A percentile compares a stretch with the other conserved stretches of the same genome.
Conservation (phyloP, 1,140 invertebrate species). For the Anastrepha ludens region DNA sequence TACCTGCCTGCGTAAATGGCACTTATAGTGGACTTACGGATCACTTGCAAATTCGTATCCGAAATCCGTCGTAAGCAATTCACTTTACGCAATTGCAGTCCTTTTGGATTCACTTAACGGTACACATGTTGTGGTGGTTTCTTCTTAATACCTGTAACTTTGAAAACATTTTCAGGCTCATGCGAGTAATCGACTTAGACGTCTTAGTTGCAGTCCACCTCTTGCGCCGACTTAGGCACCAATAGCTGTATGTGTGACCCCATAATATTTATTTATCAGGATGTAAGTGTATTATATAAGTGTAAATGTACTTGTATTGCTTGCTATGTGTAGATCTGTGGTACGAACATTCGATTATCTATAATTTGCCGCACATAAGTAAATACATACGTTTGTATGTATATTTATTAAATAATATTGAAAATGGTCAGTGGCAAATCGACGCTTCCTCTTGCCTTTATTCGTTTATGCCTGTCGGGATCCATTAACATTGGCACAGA, state of each 20-base stretch:
- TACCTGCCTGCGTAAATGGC: neutral
- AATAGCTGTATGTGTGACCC: neutral
- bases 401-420: neutral
- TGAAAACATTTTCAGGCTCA: neutral
- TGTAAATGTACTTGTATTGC: too few species aligned
- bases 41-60: neutral
- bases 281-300: neutral
- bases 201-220: neutral
- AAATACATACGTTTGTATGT: neutral
- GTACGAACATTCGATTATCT: neutral
- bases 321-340: neutral
- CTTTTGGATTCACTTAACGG: constrained; percentile 19
- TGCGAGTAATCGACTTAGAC: neutral
- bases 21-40: neutral
- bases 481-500: constrained; percentile 13
- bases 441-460: neutral
- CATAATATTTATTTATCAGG: neutral
- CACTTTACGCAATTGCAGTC: constrained; percentile 25
- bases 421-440: neutral
- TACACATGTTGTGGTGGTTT: neutral
- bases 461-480: neutral
- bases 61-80: neutral
- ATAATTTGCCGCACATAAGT: neutral
- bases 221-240: neutral
- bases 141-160: neutral